Evolutionary conservation across 2,113 vertebrate genomes (phyloP), one percentile per base, ranked within the genome.

Genomic region (Prunella fulvescens): DNA sequence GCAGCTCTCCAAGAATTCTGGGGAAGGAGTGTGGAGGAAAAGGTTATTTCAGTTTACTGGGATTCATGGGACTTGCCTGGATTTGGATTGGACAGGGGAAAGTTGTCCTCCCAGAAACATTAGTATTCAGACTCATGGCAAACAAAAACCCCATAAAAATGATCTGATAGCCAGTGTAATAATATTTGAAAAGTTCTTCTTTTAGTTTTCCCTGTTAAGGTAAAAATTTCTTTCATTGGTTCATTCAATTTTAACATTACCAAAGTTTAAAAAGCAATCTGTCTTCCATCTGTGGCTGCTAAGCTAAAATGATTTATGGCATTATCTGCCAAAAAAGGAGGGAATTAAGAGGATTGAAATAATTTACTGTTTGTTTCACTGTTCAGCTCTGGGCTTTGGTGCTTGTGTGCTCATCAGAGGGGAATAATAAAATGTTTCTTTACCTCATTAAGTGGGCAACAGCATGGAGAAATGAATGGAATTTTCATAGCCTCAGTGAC

Each of bases 41-140:
- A 92, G 64, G 88, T 95, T 88, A 95, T 92, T 94, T 92, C 58
- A 92, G 93, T 96, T 95, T 96, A 88, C 64, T 35, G 65, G 50
- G 28, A 29, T 96, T 74, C 82, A 18, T 64, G 76, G 70, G 77
- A 54, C 51, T 83, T 82, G 66, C 35, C 16, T 86, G 69, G 31
- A 47, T 81, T 81, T 88, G 51, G 18, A 56, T 67, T 39, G 54
- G 70, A 23, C 35, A 19, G 50, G 56, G 26, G 51, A 44, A 90
- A 69, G 40, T 31, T 61, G n/a, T 66, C 58, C 20, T 86, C 37
- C 47, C 50, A 26, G 65, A 70, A 60, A 50, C 65, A 56, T 37
- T 26, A 45, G 24, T 9, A 10, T 33, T 79, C n/a, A 76, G 54
- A 16, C 25, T 73, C 23, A 47, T 7, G 65, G 64, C 50, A 83